Conservation (phyloP, 2,113 vertebrate genomes). For the Tetrao urogallus region DNA sequence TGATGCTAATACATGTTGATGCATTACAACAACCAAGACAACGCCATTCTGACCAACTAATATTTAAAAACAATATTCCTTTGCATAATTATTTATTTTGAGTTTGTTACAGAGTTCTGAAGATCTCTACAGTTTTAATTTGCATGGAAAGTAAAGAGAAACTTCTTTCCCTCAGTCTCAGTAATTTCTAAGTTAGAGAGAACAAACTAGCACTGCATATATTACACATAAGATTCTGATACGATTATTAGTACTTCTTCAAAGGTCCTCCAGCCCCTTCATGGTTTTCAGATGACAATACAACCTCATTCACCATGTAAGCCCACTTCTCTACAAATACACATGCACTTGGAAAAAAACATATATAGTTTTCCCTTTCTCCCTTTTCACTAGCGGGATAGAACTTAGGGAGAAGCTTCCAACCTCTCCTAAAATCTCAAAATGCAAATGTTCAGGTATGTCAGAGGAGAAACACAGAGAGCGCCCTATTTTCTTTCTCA, state of each 20-base stretch:
- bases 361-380: not conserved
- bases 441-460: not conserved
- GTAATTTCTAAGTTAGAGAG: not conserved
- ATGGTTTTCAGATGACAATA: not conserved
- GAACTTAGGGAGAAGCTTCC: not conserved
- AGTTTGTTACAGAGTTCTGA: not conserved
- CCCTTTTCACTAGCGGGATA: not conserved
- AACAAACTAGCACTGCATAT: not conserved
- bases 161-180: not conserved
- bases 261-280: not conserved
- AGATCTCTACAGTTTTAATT: not conserved
- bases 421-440: not conserved
- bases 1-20: not conserved
- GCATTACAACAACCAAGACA: not conserved
- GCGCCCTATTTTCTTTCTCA: not conserved
- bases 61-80: not conserved
- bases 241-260: not conserved
- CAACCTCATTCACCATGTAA: not conserved
- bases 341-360: not conserved
- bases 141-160: not conserved
- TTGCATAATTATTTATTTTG: not conserved
- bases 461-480: not conserved
- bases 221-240: not conserved
- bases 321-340: not conserved
- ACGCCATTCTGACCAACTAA: not conserved